Percentiles rank a stretch among this genome's conserved stretches.
Evolutionary conservation across 2,888 invertebrate genomes (phyloP).

Genomic region (Agelastica alni): DNA sequence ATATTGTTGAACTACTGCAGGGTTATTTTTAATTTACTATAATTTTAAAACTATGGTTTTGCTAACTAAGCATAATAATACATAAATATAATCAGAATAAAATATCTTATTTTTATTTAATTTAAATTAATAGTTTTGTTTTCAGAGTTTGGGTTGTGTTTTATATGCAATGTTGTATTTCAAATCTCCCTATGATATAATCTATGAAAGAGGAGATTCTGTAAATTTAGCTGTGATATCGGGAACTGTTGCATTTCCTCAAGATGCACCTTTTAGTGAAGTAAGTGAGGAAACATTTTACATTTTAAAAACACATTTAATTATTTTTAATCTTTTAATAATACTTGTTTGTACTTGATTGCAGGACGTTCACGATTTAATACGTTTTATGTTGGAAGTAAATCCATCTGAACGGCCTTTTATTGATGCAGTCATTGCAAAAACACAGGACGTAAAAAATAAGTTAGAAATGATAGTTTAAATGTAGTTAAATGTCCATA

Average conservation of each 20-base stretch:
- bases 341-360: conserved; percentile 42
- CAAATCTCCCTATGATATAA: conserved; percentile 82
- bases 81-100: no score
- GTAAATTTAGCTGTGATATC: conserved; percentile 83
- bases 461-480: conserved; percentile 64
- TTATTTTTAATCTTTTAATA: neutral
- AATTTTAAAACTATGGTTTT: no score
- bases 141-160: conserved; percentile 81
- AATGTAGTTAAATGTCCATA: no score
- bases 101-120: no score
- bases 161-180: conserved; percentile 84
- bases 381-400: conserved; percentile 72
- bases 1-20: no score
- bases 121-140: no score
- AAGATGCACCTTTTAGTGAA: conserved; percentile 67
- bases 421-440: conserved; percentile 72
- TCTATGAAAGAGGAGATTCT: conserved; percentile 84
- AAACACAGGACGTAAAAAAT: conserved; percentile 62
- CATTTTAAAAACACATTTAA: no score
- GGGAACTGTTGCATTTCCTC: conserved; percentile 73
- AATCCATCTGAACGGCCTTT: conserved; percentile 78
- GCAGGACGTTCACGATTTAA: conserved; percentile 71
- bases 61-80: no score
- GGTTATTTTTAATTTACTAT: no score
- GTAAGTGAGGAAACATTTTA: no score